Evolutionary conservation across 1,140 invertebrate species (phyloP), one percentile per base, ranked within the genome.

Genomic region (Piezodorus guildinii): DNA sequence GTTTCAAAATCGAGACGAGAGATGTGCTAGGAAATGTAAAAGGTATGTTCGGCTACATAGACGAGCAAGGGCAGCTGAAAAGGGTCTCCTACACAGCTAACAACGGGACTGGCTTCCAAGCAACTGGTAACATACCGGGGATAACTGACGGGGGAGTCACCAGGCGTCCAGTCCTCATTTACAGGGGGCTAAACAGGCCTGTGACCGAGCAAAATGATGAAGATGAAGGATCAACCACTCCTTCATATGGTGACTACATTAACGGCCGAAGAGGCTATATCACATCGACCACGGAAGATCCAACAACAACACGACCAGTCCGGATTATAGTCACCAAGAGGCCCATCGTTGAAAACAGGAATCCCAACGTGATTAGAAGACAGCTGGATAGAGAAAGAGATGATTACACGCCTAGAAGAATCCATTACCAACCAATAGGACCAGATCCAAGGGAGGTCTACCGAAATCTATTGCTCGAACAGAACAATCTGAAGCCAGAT

Each of bases 11-110:
- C 63, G 89, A 91, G 75, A 91, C 86, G 68, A 77, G 88, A 63
- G 86, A 88, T 71, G 83, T 86, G 25, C 75, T 84, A 66, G 71
- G 86, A 90, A 86, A 89, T 71, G 86, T 91, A 45, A 88, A 89
- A 72, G 90, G 90, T 54, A 90, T 88, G 39, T 92, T 90, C 74
- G 90, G 90, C 62, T 92, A 88, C 74, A 79, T 91, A 43, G 88
- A 91, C 71, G 81, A 84, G 45, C 80, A 83, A 67, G 89, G 89
- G 9, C 83, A 88, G 72, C 82, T 90, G 61, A 89, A 91, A 76
- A 79, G 86, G 51, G 87, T 91, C n/a, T 87, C 90, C 6, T 93
- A 92, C 74, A 83, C 84, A 8, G 78, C 79, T 5, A 80, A 72
- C 45, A 80, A 79, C 66, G 76, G 78, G 66, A 77, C 78, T n/a